Evolutionary conservation across 2,888 invertebrate species (phyloP), one percentile per base, ranked within the genome.

Genomic region (Polymixis flavicincta): DNA sequence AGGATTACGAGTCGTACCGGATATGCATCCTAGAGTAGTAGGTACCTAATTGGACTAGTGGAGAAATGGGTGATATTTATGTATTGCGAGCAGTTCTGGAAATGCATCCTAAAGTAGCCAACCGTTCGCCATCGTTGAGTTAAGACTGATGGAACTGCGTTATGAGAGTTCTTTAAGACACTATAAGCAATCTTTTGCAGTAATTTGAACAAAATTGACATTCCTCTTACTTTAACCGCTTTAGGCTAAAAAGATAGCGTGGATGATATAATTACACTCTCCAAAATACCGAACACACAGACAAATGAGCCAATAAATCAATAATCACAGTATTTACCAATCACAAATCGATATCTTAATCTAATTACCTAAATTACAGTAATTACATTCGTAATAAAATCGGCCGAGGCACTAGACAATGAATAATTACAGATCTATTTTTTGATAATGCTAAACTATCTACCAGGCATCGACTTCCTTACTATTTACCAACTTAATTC

Each of bases 391-490:
- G 88, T 83, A 86, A 87, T 88, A 88, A 85, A 87, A 83, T 84
- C 71, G 81, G 79, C 59, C 65, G 73, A 72, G 76, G 80, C 66
- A 82, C 73, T 80, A 87, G 84, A 89, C 89, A 90, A 89, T 89
- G 84, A 89, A 87, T 90, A 90, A 90, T 89, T 89, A 89, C 81
- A 83, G 89, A 89, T 89, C 85, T 78, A 80, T 83, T 83, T 87
- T 78, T 78, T 84, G 89, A 89, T 89, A 89, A 89, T 83, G 67
- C 86, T 80, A 85, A 87, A 83, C 87, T 79, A 79, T 81, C 70
- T 74, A 76, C 77, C 71, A 74, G 79, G 63, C 74, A 77, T 84
- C 71, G 67, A 89, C 83, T 88, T 87, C 83, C 88, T 89, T 70
- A 60, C 71, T 68, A 61, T 64, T 79, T 68, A 77, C 88, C 75